A percentile compares a stretch with the other conserved stretches of the same genome.
Evolutionary conservation across 1,140 invertebrate species (phyloP).

Genomic region (Oppia nitens): DNA sequence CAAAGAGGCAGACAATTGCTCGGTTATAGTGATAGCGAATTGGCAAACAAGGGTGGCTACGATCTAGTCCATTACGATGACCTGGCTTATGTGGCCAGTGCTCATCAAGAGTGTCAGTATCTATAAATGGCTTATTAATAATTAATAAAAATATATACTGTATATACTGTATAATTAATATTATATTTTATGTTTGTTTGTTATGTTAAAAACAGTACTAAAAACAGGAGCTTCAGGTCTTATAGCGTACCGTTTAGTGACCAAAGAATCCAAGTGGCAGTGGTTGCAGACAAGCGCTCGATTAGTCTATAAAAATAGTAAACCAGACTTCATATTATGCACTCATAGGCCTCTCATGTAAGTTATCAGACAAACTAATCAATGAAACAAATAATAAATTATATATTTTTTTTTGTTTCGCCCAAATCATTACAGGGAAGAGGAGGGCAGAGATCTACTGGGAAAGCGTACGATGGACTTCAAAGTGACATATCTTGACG

Average conservation of each 20-base stretch:
- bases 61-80: conserved; percentile 95
- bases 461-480: conserved; percentile 97
- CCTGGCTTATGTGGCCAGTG: conserved; percentile 88
- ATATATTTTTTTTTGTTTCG: conserved; percentile 5
- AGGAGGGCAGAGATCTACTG: conserved; percentile 86
- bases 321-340: conserved; percentile 95
- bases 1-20: conserved; percentile 85
- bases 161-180: conserved; percentile 6
- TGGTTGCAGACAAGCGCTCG: conserved; percentile 95
- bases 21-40: conserved; percentile 77
- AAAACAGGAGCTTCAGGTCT: conserved; percentile 96
- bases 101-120: conserved; percentile 91
- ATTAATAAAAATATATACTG: conserved; percentile 11
- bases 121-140: too few relatives aligned
- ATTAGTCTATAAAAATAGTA: conserved; percentile 96
- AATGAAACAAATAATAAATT: background rate
- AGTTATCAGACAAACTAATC: conserved; percentile 32
- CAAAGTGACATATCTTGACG: conserved; percentile 91
- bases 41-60: conserved; percentile 82
- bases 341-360: conserved; percentile 93
- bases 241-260: conserved; percentile 90
- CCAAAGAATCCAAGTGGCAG: conserved; percentile 78
- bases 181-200: conserved; percentile 12
- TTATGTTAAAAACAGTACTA: conserved; percentile 48
- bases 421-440: conserved; percentile 54